A percentile compares a stretch with the other conserved stretches of the same genome.
These are phyloP conservation scores for Pachyrhynchus sulphureomaculatus DNA, from an alignment of 1,140 invertebrate species.

Conservation along the genomic window DNA sequence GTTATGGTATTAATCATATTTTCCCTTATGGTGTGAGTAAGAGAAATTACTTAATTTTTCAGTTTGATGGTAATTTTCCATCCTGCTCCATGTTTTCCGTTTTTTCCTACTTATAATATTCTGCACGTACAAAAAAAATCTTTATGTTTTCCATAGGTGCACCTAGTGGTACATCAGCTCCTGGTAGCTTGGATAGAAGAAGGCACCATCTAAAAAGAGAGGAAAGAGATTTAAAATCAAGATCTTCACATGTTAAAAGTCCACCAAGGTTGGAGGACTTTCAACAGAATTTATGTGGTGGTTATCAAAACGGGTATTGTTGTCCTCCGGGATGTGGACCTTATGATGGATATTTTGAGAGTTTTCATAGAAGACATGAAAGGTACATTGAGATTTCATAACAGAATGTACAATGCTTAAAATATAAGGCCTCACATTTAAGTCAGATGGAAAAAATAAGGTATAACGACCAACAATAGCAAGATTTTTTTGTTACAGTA, in stretches of 20 bases:
- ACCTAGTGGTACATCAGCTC: conserved; percentile 34
- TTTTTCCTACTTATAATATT: too few relatives aligned
- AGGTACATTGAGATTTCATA: conserved; percentile 3
- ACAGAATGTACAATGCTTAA: not conserved
- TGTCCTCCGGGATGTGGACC: conserved; percentile 41
- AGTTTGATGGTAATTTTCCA: too few relatives aligned
- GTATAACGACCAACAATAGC: too few relatives aligned
- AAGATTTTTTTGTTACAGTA: too few relatives aligned
- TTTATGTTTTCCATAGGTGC: conserved; percentile 2
- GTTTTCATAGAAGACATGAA: conserved; percentile 51
- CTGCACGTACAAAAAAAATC: conserved; percentile 37
- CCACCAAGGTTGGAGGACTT: conserved; percentile 49
- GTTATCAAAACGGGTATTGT: conserved; percentile 52
- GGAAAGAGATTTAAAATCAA: conserved; percentile 58
- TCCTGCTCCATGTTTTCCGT: too few relatives aligned
- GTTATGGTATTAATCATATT: too few relatives aligned
- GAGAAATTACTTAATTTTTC: too few relatives aligned
- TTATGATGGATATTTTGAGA: conserved; percentile 47
- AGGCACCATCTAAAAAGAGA: conserved; percentile 52
- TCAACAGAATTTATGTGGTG: conserved; percentile 47
- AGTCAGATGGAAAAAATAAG: too few relatives aligned
- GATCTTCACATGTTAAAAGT: conserved; percentile 55
- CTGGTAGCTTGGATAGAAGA: conserved; percentile 57
- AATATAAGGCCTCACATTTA: not conserved
- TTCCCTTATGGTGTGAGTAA: too few relatives aligned